Conservation (phyloP, 2,797 vertebrate species). For the Dallia pectoralis region DNA sequence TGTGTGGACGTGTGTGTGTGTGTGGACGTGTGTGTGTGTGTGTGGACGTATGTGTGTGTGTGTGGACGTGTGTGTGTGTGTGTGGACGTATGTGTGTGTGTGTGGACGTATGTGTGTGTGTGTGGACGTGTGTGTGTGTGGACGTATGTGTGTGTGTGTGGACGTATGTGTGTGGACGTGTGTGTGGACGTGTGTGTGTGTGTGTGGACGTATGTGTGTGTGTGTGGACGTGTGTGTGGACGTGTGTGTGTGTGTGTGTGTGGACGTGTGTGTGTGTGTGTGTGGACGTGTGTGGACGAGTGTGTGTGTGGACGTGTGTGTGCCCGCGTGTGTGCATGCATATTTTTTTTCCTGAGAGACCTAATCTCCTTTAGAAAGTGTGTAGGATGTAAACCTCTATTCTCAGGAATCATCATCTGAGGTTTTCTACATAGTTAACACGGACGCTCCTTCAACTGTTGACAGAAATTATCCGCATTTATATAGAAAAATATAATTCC, state of each 20-base stretch:
- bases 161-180: too few relatives aligned
- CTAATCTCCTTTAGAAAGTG: slow-evolving; percentile 60
- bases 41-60: slow-evolving; percentile 21
- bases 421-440: slow-evolving; percentile 53
- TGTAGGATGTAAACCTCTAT: slow-evolving; percentile 67
- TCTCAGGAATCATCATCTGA: slow-evolving; percentile 55
- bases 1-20: too few relatives aligned
- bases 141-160: too few relatives aligned
- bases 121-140: too few relatives aligned
- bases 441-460: slow-evolving; percentile 17
- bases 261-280: slow-evolving; percentile 18
- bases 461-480: slow-evolving; percentile 40
- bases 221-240: too few relatives aligned
- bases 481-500: slow-evolving; percentile 16
- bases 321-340: too few relatives aligned
- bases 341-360: slow-evolving; percentile 43
- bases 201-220: too few relatives aligned
- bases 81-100: background rate
- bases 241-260: too few relatives aligned
- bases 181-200: slow-evolving; percentile 5
- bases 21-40: background rate
- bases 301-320: too few relatives aligned
- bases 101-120: too few relatives aligned
- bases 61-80: too few relatives aligned
- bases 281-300: too few relatives aligned